phyloP scores from a whole-genome alignment of 2,113 vertebrate genomes.

The Phoxinus phoxinus region DNA sequence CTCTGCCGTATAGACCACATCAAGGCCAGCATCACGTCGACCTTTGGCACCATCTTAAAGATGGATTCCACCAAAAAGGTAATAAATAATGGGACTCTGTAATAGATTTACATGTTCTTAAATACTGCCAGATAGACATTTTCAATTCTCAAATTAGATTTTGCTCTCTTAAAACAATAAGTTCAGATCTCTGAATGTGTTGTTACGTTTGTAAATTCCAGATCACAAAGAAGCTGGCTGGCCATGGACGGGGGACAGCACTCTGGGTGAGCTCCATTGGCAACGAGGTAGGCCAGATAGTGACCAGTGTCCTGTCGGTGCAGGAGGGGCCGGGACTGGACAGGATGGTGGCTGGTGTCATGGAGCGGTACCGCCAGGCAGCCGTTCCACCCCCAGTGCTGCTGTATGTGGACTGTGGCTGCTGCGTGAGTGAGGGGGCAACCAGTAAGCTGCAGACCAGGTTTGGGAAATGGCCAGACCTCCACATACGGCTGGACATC shows the following conservation, averaged over 20 bases:
- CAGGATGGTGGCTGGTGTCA: constrained; percentile 6
- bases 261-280: constrained; percentile 33
- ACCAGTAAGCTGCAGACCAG: constrained; percentile 35
- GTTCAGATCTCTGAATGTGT: not conserved
- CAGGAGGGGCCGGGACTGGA: constrained; percentile 34
- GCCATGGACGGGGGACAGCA: constrained; percentile 25
- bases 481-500: constrained; percentile 25
- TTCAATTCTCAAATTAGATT: no score
- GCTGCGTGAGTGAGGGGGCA: not conserved
- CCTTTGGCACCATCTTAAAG: constrained; percentile 33
- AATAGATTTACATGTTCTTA: not conserved
- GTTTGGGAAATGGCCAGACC: constrained; percentile 28
- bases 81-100: constrained; percentile 1
- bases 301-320: constrained; percentile 35
- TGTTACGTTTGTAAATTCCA: constrained; percentile 7
- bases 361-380: constrained; percentile 38
- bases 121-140: not conserved
- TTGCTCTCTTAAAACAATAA: no score
- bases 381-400: constrained; percentile 13
- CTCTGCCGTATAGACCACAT: constrained; percentile 36
- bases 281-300: constrained; percentile 43
- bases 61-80: constrained; percentile 45
- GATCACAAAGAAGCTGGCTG: constrained; percentile 51
- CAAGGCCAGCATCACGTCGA: constrained; percentile 52
- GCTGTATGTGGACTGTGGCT: constrained; percentile 39